Conservation (phyloP, 2,797 vertebrate genomes). For the Darevskia nairensis region DNA sequence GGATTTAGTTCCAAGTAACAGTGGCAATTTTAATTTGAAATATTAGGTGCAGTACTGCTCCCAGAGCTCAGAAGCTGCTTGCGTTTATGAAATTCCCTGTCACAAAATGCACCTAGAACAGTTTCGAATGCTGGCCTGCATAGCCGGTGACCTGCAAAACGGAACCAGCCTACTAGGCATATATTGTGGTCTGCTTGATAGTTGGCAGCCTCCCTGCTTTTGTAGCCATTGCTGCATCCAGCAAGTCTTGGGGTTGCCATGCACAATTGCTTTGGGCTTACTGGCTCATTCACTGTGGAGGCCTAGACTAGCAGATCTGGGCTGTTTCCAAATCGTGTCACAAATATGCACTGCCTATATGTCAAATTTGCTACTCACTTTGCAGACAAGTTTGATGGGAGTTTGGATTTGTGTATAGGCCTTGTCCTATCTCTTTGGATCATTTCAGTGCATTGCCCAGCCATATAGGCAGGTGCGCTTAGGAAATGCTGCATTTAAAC, state of each 20-base stretch:
- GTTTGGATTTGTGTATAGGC: not conserved
- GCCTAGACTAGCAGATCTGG: not conserved
- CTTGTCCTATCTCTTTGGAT: too few relatives aligned
- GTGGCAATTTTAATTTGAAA: too few relatives aligned
- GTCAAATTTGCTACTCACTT: not conserved
- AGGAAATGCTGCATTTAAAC: not conserved
- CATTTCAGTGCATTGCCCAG: too few relatives aligned
- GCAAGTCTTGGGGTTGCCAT: not conserved
- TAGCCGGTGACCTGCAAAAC: not conserved
- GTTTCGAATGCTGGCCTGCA: not conserved
- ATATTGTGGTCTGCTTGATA: not conserved
- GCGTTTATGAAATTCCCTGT: too few relatives aligned
- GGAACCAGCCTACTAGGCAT: not conserved
- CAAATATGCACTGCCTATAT: not conserved
- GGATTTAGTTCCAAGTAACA: too few relatives aligned
- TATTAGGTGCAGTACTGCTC: too few relatives aligned
- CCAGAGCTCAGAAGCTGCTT: too few relatives aligned
- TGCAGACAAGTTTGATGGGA: not conserved
- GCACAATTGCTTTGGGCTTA: not conserved
- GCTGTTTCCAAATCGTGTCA: not conserved
- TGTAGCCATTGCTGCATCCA: too few relatives aligned
- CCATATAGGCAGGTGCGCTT: not conserved
- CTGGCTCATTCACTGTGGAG: not conserved
- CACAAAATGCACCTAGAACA: too few relatives aligned
- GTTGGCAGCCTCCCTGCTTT: not conserved